Conservation (phyloP, 2,888 invertebrate species). For the Arge pagana region DNA sequence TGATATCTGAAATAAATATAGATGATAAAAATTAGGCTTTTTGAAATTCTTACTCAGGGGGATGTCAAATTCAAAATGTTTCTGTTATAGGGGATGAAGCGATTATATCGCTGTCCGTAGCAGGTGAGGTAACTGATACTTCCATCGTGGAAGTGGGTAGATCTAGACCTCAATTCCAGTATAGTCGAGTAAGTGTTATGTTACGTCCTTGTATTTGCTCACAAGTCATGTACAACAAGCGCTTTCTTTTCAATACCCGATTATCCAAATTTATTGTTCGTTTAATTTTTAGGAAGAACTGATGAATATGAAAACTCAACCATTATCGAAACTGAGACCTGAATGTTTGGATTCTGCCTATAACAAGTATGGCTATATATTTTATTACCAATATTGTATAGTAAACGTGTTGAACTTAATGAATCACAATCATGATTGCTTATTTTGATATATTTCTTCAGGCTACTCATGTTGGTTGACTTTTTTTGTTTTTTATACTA, state of each 20-base stretch:
- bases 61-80: background rate
- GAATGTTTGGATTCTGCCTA: conserved; percentile 66
- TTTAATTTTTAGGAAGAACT: conserved; percentile 68
- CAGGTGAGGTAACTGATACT: conserved; percentile 56
- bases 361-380: conserved; percentile 60
- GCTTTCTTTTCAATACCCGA: background rate
- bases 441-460: background rate
- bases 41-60: too few species aligned
- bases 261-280: background rate
- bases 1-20: too few species aligned
- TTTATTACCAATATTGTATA: conserved; percentile 2
- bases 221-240: background rate
- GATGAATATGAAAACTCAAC: conserved; percentile 71
- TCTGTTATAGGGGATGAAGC: conserved; percentile 60
- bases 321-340: conserved; percentile 74
- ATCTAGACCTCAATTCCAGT: conserved; percentile 56
- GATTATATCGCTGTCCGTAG: conserved; percentile 59
- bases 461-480: background rate
- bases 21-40: too few species aligned
- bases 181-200: conserved; percentile 48
- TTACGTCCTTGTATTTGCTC: conserved; percentile 24
- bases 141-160: conserved; percentile 55
- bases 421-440: background rate
- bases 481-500: conserved; percentile 3
- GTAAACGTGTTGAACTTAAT: background rate